Base-by-base conservation (phyloP, 1,140 invertebrate genomes). In the Plodia interpunctella region DNA sequence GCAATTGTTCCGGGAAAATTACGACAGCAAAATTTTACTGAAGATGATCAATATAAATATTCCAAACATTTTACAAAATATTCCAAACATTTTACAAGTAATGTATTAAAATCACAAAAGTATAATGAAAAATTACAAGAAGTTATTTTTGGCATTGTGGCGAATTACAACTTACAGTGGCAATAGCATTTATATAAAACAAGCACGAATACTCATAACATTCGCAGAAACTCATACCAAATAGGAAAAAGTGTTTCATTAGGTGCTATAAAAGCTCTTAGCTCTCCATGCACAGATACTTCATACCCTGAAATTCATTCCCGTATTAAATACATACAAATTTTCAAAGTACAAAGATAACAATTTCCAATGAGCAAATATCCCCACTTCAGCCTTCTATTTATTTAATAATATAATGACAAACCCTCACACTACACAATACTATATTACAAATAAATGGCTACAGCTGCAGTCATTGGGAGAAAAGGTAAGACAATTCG, bases 361-460 rank as follows among this genome's bases (percentile, higher is more conserved):
- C 49, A 57, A 38, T 0, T 51, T 38, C 54, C 49, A n/a, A n/a
- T 69, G 67, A 69, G 63, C 67, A 66, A 69, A n/a, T 55, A 66
- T 52, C 30, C 30, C 30, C 30, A 17, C 1, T 6, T 70, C 67
- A 66, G 67, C 67, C 64, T 70, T 69, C 25, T 10, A 32, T 6
- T 25, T 32, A 1, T 32, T 6, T 25, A 6, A 1, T 32, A 4
- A 32, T 32, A 32, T 6, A 32, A 32, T 32, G 6, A 32, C 30
- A 32, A 32, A 10, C 30, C 11, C 30, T 32, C 30, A 3, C 30
- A 10, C 10, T 32, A 32, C 1, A 32, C 3, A 32, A 32, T 1
- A 32, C 6, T 32, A 8, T 32, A 32, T 25, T 25, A 25, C 21
- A 25, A 25, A 25, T 25, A 1, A 32, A 32, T 32, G 10, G 9